phyloP scores from a whole-genome alignment of 2,113 vertebrate species.

The Diadophis punctatus region DNA sequence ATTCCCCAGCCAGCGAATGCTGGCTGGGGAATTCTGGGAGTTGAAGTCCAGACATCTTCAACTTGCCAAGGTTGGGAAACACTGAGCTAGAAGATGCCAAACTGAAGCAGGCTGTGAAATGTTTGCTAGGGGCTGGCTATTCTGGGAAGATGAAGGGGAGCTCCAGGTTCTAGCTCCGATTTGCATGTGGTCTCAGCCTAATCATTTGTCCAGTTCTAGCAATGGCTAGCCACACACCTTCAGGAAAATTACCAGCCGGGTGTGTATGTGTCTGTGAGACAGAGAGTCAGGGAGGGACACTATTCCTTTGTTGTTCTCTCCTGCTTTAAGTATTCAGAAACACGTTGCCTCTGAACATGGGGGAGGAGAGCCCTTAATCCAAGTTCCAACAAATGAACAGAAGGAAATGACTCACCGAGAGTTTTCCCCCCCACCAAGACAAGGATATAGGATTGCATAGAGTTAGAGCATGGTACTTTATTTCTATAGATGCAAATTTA shows the following conservation, averaged over 20 bases:
- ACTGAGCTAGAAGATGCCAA: background rate
- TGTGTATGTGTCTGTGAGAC: background rate
- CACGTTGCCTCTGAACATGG: background rate
- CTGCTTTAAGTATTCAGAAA: background rate
- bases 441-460: background rate
- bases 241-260: background rate
- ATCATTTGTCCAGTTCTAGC: background rate
- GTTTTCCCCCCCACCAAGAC: background rate
- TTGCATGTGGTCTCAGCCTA: background rate
- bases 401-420: background rate
- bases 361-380: background rate
- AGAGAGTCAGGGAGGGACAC: background rate
- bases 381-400: background rate
- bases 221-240: background rate
- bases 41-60: too few species aligned
- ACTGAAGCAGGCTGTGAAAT: background rate
- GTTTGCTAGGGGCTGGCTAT: background rate
- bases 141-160: background rate
- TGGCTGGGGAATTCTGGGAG: too few species aligned
- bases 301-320: background rate
- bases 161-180: background rate
- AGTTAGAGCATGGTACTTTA: background rate
- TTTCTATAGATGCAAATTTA: background rate
- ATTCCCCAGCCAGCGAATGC: too few species aligned
- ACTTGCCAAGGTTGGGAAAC: too few species aligned